Percentiles rank a stretch among this genome's conserved stretches.
phyloP scores from a whole-genome alignment of 2,797 vertebrate species.

The Chloroceryle inda region DNA sequence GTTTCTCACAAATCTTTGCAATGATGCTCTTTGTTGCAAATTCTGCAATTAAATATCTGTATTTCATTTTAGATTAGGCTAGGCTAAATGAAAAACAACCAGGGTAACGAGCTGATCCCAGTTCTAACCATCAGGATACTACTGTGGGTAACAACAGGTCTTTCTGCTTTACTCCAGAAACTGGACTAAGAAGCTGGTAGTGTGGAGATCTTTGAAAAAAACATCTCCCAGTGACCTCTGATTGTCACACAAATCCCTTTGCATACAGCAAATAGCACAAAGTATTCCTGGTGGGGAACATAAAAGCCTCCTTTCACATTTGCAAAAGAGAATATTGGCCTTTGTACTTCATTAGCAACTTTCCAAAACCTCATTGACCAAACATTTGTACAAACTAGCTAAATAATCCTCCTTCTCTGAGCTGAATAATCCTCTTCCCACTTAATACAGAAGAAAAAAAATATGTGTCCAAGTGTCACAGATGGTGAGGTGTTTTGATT shows the following conservation, averaged over 20 bases:
- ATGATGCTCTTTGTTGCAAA: neutral
- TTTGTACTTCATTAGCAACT: conserved; percentile 31
- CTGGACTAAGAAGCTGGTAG: neutral
- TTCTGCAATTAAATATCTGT: neutral
- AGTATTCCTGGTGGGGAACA: neutral
- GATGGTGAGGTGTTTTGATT: neutral
- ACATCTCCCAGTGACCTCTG: neutral
- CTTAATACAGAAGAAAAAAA: neutral
- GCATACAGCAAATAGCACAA: neutral
- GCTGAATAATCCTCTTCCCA: conserved; percentile 4
- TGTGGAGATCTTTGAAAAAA: neutral
- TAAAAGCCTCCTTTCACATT: neutral
- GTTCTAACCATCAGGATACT: neutral
- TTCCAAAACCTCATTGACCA: conserved; percentile 46
- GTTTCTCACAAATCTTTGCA: neutral
- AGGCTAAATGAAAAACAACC: fast-evolving
- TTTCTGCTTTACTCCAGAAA: neutral
- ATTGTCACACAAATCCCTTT: neutral
- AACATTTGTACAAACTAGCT: conserved; percentile 48
- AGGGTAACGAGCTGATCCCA: neutral
- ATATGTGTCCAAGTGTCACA: neutral
- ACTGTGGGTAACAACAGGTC: neutral
- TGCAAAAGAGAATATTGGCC: neutral
- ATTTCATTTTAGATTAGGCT: neutral
- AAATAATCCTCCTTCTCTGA: neutral